Base-by-base conservation (phyloP, 2,888 invertebrate genomes). In the Ernsta delagoae region DNA sequence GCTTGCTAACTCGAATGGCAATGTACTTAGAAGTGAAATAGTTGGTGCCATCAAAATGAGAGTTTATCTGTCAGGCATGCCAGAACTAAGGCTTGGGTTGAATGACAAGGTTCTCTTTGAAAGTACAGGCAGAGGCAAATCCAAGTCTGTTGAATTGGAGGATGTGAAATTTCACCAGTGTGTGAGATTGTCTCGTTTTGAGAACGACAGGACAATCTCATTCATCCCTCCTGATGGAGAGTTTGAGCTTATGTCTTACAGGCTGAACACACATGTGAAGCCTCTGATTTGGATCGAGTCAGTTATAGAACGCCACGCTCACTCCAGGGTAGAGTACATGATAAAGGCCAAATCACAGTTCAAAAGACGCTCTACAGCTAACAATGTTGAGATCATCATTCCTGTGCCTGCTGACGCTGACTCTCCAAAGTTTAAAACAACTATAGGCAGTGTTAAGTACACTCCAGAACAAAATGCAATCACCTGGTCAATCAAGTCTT, bases 141-240 rank as follows among this genome's bases (percentile, higher is more conserved):
- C 98, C 16, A 99, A 99, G 86, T 98, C 99, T 24, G 99, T 99
- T 0, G 99, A 99, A 86, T 87, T 99, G 72, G 99, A 99, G 89
- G 99, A 99, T 92, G 99, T 99, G 0, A 99, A 99, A 85, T 99
- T 99, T 83, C 99, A 99, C 86, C 99, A 99, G 84, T 99, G 99
- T 86, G 99, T 99, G 0, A 94, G 99, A 74, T 89, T 99, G 73
- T 99, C 99, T 0, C 94, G 99, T 67, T 99, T 99, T 88, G 99
- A 99, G 87, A 99, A 99, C 86, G 99, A 99, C 86, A 95, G 99
- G 68, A 99, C 99, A 0, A 99, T 99, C 78, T 99, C 98, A 0
- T 99, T 99, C 86, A 99, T 99, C 81, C 99, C 99, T 69, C 99
- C 99, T 0, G 99, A 99, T 94, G 99, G 99, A 16, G 99, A 99